Base-by-base conservation (phyloP, 2,888 invertebrate genomes). In the Emmelina monodactyla region DNA sequence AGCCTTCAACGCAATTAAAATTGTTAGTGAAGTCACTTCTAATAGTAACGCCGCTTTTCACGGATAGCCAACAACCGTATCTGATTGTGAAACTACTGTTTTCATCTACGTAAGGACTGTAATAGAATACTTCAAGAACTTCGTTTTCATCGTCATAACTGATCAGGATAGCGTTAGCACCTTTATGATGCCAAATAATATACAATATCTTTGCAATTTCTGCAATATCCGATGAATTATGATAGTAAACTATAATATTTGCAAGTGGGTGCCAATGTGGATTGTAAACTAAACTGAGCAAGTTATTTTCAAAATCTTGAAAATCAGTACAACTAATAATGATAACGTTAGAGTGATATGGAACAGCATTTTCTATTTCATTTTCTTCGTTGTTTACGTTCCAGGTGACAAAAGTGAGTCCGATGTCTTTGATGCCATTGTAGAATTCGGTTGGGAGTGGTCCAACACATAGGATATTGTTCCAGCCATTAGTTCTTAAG, bases 241-340 rank as follows among this genome's bases (percentile, higher is more conserved):
- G 42, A n/a, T 62, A 60, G 31, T 59, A 63, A 38, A 65, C 60
- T 5, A 75, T 29, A 29, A 75, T 41, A 22, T 69, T 58, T 3
- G 70, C 46, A 3, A 51, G 54, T 3, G 73, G 62, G 44, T 75
- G 63, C 69, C 70, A 75, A 41, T 64, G 65, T 0, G 64, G 55
- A 1, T 53, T 43, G 5, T 37, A 42, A 22, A 54, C 39, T 2
- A 56, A 39, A 49, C 62, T 62, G 2, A 41, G 41, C 7, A 75
- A 37, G n/a, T 53, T 53, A n/a, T 52, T 40, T 51, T 69, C 64
- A 41, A 64, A 65, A 12, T 67, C 50, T 3, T 37, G 41, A 32
- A 64, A 54, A 39, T 59, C 49, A 6, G 35, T 32, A 22, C 62
- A 63, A 22, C 46, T 50, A 1, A 75, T 51, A 2, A 72, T 28